Evolutionary conservation across 2,888 invertebrate species (phyloP), one percentile per base, ranked within the genome.

Genomic region (Drosophila meridionalis): DNA sequence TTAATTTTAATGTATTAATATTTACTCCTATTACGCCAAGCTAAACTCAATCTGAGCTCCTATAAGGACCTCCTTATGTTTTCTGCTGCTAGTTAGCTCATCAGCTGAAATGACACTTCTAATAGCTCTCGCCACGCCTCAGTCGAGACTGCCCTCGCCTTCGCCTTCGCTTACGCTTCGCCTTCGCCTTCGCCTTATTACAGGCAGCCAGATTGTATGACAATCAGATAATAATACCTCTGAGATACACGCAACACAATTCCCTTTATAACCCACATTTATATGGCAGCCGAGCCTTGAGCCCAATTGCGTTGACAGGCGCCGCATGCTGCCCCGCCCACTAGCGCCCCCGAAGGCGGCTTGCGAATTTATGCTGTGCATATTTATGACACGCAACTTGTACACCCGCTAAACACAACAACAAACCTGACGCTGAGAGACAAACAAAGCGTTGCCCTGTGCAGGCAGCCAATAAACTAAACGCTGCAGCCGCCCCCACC

Each of bases 301-400:
- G 82, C 72, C 76, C 82, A 79, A 80, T 70, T 76, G 83, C 86
- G 85, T 80, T 85, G 85, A 85, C 85, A 85, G 83, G 67, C 69
- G 76, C 85, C 82, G 85, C 87, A 79, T 87, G 87, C 73, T 79
- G 74, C n/a, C 58, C 69, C 52, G 43, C 66, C 43, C 1, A 50
- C 48, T 2, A 2, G 38, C 20, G 14, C n/a, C 40, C 30, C 30
- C 42, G 34, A 12, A 42, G 26, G 36, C 55, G 34, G 60, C 52
- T 57, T 91, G 91, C 90, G 89, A 92, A 92, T 91, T 91, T 91
- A 89, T 89, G 85, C 85, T 88, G 86, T 70, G 83, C 71, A 87
- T 84, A 90, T 92, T 91, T 92, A 91, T 87, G 88, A 87, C 87
- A 90, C 86, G 90, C 89, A 89, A 84, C 86, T 91, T 86, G 78